A percentile compares a stretch with the other conserved stretches of the same genome.
Evolutionary conservation across 2,888 invertebrate species (phyloP).

Genomic region (Bursaphelenchus okinawaensis): DNA sequence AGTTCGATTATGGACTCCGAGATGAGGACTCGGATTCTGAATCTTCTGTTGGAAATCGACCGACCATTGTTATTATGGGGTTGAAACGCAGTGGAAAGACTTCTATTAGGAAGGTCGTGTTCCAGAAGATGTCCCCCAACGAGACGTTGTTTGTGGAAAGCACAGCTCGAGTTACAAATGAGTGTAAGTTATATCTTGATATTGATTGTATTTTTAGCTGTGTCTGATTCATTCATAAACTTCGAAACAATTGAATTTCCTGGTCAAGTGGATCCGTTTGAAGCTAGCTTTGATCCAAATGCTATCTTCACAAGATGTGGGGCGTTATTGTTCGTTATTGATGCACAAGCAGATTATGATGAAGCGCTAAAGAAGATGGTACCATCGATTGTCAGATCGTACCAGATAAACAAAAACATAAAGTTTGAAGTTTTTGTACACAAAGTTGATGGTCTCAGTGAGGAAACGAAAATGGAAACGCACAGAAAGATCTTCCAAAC

Average conservation of each 20-base stretch:
- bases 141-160: conserved; percentile 96
- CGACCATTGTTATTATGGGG: conserved; percentile 13
- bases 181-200: conserved; percentile 62
- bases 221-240: conserved; percentile 94
- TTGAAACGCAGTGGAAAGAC: conserved; percentile 32
- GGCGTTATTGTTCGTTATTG: conserved; percentile 95
- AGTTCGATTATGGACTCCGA: conserved; percentile 43
- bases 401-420: conserved; percentile 87
- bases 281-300: conserved; percentile 88
- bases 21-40: conserved; percentile 30
- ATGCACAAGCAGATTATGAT: conserved; percentile 69
- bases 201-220: conserved; percentile 65
- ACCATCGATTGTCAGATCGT: conserved; percentile 83
- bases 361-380: conserved; percentile 88
- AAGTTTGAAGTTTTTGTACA: conserved; percentile 97
- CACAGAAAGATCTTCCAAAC: conserved; percentile 95
- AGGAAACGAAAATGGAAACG: conserved; percentile 98
- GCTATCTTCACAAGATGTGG: conserved; percentile 94
- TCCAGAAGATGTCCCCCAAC: conserved; percentile 99
- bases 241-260: conserved; percentile 99
- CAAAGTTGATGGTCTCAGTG: conserved; percentile 96
- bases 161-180: conserved; percentile 95
- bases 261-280: conserved; percentile 95
- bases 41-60: conserved; percentile 29
- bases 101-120: conserved; percentile 77